Base-by-base conservation (phyloP, 2,888 invertebrate species). In the Lithophane ornitopus region DNA sequence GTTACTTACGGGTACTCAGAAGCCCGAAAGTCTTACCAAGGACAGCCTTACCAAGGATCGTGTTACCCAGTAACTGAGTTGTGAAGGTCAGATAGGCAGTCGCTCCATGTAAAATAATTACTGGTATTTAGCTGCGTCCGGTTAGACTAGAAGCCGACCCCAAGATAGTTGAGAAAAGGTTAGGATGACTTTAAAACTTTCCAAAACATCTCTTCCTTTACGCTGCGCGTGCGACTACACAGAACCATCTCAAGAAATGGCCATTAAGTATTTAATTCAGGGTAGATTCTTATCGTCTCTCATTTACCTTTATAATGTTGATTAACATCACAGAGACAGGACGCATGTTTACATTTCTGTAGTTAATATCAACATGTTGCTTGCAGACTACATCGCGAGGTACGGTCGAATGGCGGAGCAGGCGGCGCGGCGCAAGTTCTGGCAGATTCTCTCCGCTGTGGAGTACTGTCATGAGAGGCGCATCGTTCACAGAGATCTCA, bases 401-500 rank as follows among this genome's bases (percentile, higher is more conserved):
- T 98, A 98, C 91, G 99, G 99, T n/a, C 97, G 99, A 82, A 98
- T 99, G 98, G 98, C 98, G 39, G 99, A 99, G 95, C 97, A 98
- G 84, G 98, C 99, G 72, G 99, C 99, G 12, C 97, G 99, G 71
- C 97, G 98, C 85, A 99, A 99, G 94, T 99, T 99, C 97, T 98
- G 98, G 98, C 99, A 99, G 97, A 99, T 99, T 89, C 97, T 99
- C 78, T 98, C 98, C 34, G 99, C 99, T 72, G 99, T 99, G 81
- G 99, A 99, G 94, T 99, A 99, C 95, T 99, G 99, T 93, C 99
- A 99, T 94, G 98, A 98, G 89, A 97, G 98, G 91, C 98, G 98
- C 91, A 98, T 99, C 91, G 99, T 99, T 73, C 99, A 99, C 96
- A 97, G 99, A 93, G 99, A 99, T 97, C 98, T 99, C 92, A 99